Base-by-base conservation (phyloP, 2,888 invertebrate species). In the Colostygia pectinataria region DNA sequence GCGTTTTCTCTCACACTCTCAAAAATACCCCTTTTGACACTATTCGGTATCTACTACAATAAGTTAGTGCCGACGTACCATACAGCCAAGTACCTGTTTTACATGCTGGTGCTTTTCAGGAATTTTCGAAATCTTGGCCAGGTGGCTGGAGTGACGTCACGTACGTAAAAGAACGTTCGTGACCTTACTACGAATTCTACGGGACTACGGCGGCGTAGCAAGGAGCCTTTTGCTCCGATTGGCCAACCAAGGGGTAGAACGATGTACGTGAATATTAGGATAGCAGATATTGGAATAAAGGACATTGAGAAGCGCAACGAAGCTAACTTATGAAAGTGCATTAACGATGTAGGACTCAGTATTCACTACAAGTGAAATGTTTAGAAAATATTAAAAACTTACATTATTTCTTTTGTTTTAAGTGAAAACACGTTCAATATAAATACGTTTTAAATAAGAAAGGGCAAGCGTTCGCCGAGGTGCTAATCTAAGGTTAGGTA, bases 31-130 rank as follows among this genome's bases (percentile, higher is more conserved):
- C n/a, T n/a, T n/a, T n/a, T n/a, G n/a, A n/a, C n/a, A n/a, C n/a
- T n/a, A n/a, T n/a, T n/a, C n/a, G n/a, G n/a, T n/a, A n/a, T n/a
- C n/a, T n/a, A n/a, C n/a, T 18, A 59, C 64, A 66, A 64, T 67
- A 58, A 55, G 57, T 41, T 59, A 59, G 52, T 54, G 53, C 42
- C 49, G 40, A 52, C 44, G 46, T 31, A 51, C 37, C 45, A 27
- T 37, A 34, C 50, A 41, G 39, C 31, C 48, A 65, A 65, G 61
- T 45, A 61, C 61, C 66, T 70, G 66, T 55, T 76, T 77, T 66
- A 72, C 72, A 76, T 74, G 71, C 61, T 65, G 65, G 74, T 68
- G 66, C 61, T 55, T 41, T 61, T 53, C 36, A 56, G 51, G 59
- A 60, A 62, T 65, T 66, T 61, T 58, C 55, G 47, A 49, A 59